Evolutionary conservation across 2,113 vertebrate species (phyloP).

Genomic region (Sylvilagus bachmani): DNA sequence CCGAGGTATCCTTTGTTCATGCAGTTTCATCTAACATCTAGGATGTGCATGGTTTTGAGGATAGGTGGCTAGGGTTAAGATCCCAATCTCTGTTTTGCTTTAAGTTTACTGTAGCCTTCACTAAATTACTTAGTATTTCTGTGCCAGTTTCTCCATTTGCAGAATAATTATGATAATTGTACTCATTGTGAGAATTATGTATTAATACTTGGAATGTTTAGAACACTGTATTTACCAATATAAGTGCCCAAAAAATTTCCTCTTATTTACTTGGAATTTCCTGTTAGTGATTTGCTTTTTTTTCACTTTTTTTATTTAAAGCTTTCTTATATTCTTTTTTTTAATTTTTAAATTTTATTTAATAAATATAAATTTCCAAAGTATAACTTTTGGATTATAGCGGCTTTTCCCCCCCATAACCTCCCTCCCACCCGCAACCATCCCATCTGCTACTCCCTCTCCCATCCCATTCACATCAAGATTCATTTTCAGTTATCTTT

Average conservation of each 20-base stretch:
- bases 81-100: background rate
- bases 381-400: too few relatives aligned
- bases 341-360: too few relatives aligned
- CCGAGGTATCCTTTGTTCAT: background rate
- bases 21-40: background rate
- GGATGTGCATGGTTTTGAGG: conserved; percentile 2
- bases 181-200: conserved; percentile 10
- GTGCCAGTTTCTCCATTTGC: conserved; percentile 16
- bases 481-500: too few relatives aligned
- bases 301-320: background rate
- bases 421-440: too few relatives aligned
- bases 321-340: background rate
- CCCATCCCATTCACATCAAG: too few relatives aligned
- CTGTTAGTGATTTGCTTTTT: background rate
- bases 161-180: background rate
- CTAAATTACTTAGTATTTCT: conserved; percentile 56
- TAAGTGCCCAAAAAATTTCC: background rate
- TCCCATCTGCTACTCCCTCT: too few relatives aligned
- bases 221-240: background rate
- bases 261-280: conserved; percentile 4
- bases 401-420: too few relatives aligned
- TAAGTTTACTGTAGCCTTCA: conserved; percentile 2
- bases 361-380: too few relatives aligned
- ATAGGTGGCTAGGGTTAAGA: background rate
- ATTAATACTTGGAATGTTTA: background rate